phyloP scores from a whole-genome alignment of 2,888 invertebrate species.

The Leptinotarsa haldemani region DNA sequence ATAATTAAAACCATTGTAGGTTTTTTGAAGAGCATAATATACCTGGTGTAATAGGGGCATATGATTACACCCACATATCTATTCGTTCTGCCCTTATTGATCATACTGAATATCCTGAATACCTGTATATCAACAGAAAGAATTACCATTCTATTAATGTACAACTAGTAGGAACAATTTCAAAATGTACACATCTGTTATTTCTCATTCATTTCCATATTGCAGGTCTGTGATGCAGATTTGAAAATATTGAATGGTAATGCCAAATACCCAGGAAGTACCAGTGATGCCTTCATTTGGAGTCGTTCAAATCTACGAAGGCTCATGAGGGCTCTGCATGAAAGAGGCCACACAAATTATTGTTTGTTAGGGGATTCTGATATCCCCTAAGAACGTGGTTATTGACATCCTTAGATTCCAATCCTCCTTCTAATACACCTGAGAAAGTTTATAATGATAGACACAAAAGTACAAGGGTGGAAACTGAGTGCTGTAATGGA shows the following conservation, averaged over 20 bases:
- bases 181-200: not conserved
- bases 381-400: slow-evolving; percentile 37
- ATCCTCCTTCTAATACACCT: slow-evolving; percentile 19
- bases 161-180: not conserved
- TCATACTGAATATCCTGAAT: not conserved
- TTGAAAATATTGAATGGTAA: slow-evolving; percentile 18
- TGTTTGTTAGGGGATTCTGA: slow-evolving; percentile 21
- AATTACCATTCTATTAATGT: slow-evolving; percentile 15
- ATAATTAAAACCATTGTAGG: not conserved
- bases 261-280: slow-evolving; percentile 23
- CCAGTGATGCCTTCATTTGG: slow-evolving; percentile 37
- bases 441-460: slow-evolving; percentile 31
- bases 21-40: slow-evolving; percentile 1
- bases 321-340: slow-evolving; percentile 14
- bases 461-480: slow-evolving; percentile 25
- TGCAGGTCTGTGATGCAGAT: slow-evolving; percentile 18
- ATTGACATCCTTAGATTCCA: slow-evolving; percentile 24
- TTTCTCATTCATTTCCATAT: not conserved
- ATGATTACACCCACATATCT: slow-evolving; percentile 18
- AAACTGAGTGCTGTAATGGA: slow-evolving; percentile 40
- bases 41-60: slow-evolving; percentile 12
- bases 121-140: slow-evolving; percentile 11
- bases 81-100: slow-evolving; percentile 3
- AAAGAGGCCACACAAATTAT: slow-evolving; percentile 14
- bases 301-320: slow-evolving; percentile 20